A percentile compares a stretch with the other conserved stretches of the same genome.
phyloP scores from a whole-genome alignment of 2,888 invertebrate species.

The Lepidochitona cinerea region DNA sequence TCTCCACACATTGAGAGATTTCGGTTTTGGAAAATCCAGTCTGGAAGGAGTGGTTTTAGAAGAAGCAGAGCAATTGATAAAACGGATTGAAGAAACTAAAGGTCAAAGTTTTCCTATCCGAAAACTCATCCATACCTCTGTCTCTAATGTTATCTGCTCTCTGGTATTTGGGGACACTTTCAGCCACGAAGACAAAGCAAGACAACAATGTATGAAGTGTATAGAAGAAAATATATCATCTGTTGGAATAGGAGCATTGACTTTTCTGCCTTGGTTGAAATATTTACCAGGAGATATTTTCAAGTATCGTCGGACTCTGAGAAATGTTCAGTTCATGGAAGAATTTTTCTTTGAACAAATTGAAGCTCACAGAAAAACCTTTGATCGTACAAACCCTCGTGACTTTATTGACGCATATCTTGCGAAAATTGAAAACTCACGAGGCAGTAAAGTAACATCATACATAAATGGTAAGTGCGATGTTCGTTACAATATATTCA shows the following conservation, averaged over 20 bases:
- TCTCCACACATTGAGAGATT: background rate
- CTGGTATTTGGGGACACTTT: background rate
- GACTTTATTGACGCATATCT: slow-evolving; percentile 52
- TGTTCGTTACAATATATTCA: no score
- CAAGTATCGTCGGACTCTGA: slow-evolving; percentile 23
- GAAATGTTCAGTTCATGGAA: slow-evolving; percentile 35
- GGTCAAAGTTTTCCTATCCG: background rate
- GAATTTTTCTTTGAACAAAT: slow-evolving; percentile 22
- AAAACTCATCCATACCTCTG: background rate
- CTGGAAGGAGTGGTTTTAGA: background rate
- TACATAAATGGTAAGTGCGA: no score
- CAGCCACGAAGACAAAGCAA: background rate
- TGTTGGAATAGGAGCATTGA: background rate
- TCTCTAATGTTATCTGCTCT: background rate
- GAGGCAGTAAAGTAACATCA: no score
- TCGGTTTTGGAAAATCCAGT: background rate
- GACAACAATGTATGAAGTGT: background rate
- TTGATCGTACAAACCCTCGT: slow-evolving; percentile 25
- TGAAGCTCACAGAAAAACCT: slow-evolving; percentile 24
- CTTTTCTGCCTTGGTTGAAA: slow-evolving; percentile 24
- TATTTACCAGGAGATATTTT: slow-evolving; percentile 37
- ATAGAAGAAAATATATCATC: background rate
- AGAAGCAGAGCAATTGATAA: background rate
- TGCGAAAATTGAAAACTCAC: slow-evolving; percentile 26
- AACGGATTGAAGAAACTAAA: background rate